A percentile compares a stretch with the other conserved stretches of the same genome.
Conservation (phyloP, 2,113 vertebrate species). For the Amazona vittata region DNA sequence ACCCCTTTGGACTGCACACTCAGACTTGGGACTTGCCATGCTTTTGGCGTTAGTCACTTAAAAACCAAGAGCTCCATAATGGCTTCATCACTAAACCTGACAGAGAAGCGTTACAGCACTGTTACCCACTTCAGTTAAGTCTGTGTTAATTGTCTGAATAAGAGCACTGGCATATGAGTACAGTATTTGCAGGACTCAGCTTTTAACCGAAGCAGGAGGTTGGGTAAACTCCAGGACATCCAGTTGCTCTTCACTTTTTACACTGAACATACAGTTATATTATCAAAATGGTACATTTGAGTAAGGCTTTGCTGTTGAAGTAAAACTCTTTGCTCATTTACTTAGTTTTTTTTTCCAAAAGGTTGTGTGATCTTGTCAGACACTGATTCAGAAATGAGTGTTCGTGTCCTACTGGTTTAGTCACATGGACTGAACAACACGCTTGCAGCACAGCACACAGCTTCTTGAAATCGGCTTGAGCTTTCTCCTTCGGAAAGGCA, state of each 20-base stretch:
- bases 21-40: background rate
- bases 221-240: background rate
- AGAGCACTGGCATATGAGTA: background rate
- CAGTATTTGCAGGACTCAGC: background rate
- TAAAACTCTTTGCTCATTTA: background rate
- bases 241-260: background rate
- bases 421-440: background rate
- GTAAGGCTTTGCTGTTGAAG: background rate
- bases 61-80: background rate
- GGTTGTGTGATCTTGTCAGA: background rate
- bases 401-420: background rate
- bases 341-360: background rate
- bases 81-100: background rate
- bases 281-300: background rate
- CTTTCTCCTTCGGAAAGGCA: background rate
- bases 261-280: background rate
- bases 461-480: background rate
- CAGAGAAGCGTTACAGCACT: background rate
- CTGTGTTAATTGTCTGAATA: background rate
- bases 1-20: background rate
- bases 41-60: background rate
- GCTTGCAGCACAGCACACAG: background rate
- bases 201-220: background rate
- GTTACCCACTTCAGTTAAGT: background rate
- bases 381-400: slow-evolving; percentile 55